Evolutionary conservation across 2,113 vertebrate species (phyloP), one percentile per base, ranked within the genome.

Genomic region (Rhynchopsitta pachyrhyncha): DNA sequence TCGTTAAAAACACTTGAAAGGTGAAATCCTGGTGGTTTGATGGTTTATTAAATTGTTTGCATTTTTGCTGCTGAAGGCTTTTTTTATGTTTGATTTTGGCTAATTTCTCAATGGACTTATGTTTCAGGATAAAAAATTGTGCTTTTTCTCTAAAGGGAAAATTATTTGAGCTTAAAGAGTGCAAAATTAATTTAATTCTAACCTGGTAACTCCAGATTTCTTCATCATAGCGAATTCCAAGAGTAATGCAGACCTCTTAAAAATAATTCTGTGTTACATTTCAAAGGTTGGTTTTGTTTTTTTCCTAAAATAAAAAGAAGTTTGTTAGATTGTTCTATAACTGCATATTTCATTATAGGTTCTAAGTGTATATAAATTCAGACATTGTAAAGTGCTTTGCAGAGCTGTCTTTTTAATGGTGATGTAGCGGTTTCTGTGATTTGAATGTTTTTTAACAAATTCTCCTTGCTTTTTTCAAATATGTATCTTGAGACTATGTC

Each of bases 281-380:
- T 76, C 31, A 27, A 47, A 60, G 13, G 3, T 20, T 44, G 42
- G 3, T 4, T 67, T 37, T 53, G 46, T 3, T 0, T 13, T 60
- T 70, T 62, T 52, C 7, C 10, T 0, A 0, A n/a, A 33, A 35
- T 25, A 82, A 24, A 10, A 4, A 59, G 35, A 59, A 59, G 33
- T 24, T 24, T 35, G 22, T 59, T n/a, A 59, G 33, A 20, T n/a
- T 59, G 11, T 53, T 77, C 9, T 1, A 0, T 42, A 47, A 62
- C 3, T 57, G 16, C 2, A 2, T 62, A 80, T 83, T 83, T 39
- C 23, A 35, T 17, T 24, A 5, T 37, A 22, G 10, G 4, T 57
- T 76, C 10, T 73, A 0, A 39, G 2, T 20, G 10, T 71, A 4
- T n/a, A 14, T 24, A 23, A 47, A 78, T 87, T 50, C 8, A 46